Conservation (phyloP, 2,113 vertebrate species). For the Thermophis baileyi region DNA sequence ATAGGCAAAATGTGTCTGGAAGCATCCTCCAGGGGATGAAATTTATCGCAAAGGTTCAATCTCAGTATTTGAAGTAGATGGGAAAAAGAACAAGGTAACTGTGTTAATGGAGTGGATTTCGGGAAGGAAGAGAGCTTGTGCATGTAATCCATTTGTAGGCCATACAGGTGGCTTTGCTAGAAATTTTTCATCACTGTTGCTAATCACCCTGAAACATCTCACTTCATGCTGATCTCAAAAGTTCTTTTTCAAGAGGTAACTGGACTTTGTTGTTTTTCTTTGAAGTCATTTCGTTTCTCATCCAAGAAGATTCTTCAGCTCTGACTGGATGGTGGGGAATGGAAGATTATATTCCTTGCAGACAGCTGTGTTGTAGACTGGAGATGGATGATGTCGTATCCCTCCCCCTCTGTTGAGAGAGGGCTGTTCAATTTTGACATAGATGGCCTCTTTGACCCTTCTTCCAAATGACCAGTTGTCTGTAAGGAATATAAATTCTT, state of each 20-base stretch:
- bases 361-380: not conserved
- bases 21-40: conserved; percentile 95
- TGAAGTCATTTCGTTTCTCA: too few species aligned
- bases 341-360: too few species aligned
- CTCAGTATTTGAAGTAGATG: conserved; percentile 97
- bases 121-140: accelerated
- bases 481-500: not conserved
- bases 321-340: too few species aligned
- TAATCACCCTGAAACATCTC: not conserved
- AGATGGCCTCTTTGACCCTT: not conserved
- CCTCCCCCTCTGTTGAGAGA: not conserved
- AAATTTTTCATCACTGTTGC: not conserved
- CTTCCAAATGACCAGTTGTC: not conserved
- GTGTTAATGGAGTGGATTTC: not conserved
- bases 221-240: not conserved
- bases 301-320: too few species aligned
- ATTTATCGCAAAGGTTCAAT: conserved; percentile 95
- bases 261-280: too few species aligned
- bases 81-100: conserved; percentile 96
- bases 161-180: not conserved
- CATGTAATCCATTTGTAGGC: not conserved
- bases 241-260: not conserved
- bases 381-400: not conserved
- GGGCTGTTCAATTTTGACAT: not conserved
- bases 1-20: conserved; percentile 98